Base-by-base conservation (phyloP, 2,888 invertebrate genomes). In the Drosophila antonietae region DNA sequence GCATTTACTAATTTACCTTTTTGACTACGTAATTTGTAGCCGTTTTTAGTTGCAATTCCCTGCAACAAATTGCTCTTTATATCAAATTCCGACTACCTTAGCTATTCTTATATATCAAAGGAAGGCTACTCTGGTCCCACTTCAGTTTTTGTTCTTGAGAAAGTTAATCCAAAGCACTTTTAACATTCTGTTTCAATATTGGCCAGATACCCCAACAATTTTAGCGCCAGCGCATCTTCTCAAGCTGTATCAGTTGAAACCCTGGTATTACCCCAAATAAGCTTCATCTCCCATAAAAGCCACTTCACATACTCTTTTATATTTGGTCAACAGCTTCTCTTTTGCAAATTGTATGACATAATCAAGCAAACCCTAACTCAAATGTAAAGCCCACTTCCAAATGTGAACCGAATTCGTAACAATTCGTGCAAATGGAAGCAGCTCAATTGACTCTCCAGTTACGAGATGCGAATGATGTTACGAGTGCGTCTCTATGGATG, bases 371-470 rank as follows among this genome's bases (percentile, higher is more conserved):
- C 65, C 43, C 41, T 28, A 31, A 18, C 55, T n/a, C 15, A 1
- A 10, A 18, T 18, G 33, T 33, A n/a, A 60, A 60, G 15, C 65
- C 46, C 43, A 46, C 76, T 28, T 33, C 37, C 39, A 61, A 28
- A 51, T 14, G 49, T 37, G 37, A 43, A 44, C 46, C 47, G 56
- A 69, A 68, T 63, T 56, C 75, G 80, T 79, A 78, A 75, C 53
- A 69, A 35, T 37, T 80, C 76, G 76, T 71, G 76, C 76, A 70
- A 66, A 63, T 77, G 57, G 60, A 44, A 51, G 39, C 44, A 39
- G 56, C 65, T 65, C 76, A 70, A 70, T 80, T 71, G 76, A 66
- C 43, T 57, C 52, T 58, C 73, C 49, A 20, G 53, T 49, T 49
- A 58, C 33, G 53, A 43, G 69, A 46, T 71, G 76, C 44, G 73